These are phyloP conservation scores for Porites divaricata DNA, from an alignment of 92 coral and sea anemone genomes.

Conservation along the genomic window DNA sequence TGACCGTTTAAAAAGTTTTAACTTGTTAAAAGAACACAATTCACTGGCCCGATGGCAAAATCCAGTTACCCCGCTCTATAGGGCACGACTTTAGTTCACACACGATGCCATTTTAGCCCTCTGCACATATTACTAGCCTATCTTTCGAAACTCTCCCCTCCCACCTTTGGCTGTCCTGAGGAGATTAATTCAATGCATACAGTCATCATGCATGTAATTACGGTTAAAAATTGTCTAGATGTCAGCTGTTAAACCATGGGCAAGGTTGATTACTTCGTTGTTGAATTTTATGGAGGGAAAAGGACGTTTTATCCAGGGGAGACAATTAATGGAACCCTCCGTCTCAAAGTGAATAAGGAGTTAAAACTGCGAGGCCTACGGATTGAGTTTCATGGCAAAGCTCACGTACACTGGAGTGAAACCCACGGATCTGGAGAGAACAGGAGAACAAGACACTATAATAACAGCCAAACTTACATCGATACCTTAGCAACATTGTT, in stretches of 20 bases:
- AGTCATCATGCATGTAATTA: no score
- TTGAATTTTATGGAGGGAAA: conserved; percentile 78
- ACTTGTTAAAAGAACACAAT: no score
- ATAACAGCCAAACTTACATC: conserved; percentile 70
- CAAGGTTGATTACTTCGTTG: conserved; percentile 77
- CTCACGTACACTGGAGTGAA: conserved; percentile 80
- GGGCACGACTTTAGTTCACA: no score
- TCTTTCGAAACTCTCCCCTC: no score
- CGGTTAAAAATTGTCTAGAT: no score
- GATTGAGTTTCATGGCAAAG: conserved; percentile 88
- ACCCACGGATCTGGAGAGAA: conserved; percentile 53
- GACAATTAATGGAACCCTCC: conserved; percentile 74
- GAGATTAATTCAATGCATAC: no score
- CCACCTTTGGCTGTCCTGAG: no score
- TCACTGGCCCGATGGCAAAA: no score
- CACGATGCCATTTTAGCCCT: no score
- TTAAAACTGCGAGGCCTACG: conserved; percentile 87
- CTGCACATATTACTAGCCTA: no score
- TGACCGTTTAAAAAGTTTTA: no score
- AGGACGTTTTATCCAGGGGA: conserved; percentile 87
- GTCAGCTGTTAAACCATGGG: conserved; percentile 63
- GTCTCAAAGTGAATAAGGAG: conserved; percentile 78
- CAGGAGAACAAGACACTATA: conserved; percentile 56
- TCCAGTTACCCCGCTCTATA: no score
- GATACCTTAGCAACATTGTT: conserved; percentile 80